phyloP scores from a whole-genome alignment of 2,888 invertebrate species.

The Drosophila fungiperda region DNA sequence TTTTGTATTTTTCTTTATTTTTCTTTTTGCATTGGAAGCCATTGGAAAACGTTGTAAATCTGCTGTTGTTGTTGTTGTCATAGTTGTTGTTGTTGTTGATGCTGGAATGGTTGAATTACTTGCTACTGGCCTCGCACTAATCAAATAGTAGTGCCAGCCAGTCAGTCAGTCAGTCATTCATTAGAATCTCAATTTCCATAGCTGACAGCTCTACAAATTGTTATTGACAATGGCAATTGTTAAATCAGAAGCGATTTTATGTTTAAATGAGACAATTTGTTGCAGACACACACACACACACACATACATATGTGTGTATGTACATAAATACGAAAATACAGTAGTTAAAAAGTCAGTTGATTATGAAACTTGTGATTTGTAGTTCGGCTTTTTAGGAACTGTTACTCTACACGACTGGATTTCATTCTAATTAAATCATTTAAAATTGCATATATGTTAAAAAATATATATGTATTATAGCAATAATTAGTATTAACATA shows the following conservation, averaged over 20 bases:
- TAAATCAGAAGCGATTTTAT: conserved; percentile 76
- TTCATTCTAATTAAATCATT: too few relatives aligned
- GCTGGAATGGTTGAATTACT: conserved; percentile 29
- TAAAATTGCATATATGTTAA: neutral
- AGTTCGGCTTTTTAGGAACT: neutral
- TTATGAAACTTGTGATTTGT: neutral
- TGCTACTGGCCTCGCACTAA: conserved; percentile 70
- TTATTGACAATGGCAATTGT: conserved; percentile 82
- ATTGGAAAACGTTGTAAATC: conserved; percentile 28
- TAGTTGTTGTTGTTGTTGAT: conserved; percentile 35
- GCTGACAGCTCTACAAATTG: conserved; percentile 76
- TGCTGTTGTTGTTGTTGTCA: conserved; percentile 29
- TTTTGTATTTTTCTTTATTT: conserved; percentile 31
- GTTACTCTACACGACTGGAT: neutral
- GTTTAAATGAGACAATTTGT: conserved; percentile 72
- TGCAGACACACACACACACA: conserved; percentile 4
- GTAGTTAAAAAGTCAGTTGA: neutral
- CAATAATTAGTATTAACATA: neutral
- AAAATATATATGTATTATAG: too few relatives aligned
- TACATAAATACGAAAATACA: neutral
- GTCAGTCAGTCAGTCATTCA: conserved; percentile 62
- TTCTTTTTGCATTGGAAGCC: conserved; percentile 17
- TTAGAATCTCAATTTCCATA: conserved; percentile 74
- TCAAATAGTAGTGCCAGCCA: conserved; percentile 62
- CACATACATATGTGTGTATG: neutral